phyloP scores from a whole-genome alignment of 1,140 invertebrate species.

The Cydia fagiglandana region DNA sequence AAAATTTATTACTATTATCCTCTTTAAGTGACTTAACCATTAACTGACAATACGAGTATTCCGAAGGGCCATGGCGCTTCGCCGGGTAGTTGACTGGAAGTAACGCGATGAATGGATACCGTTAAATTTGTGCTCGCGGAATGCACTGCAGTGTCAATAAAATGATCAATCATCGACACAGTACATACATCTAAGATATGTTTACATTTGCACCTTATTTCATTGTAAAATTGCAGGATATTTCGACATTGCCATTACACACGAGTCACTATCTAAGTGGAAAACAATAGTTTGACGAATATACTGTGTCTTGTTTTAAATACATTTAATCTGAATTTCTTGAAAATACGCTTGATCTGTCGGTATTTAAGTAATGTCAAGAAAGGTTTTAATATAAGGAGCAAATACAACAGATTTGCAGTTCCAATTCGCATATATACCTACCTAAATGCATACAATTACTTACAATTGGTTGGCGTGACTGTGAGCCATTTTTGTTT shows the following conservation, averaged over 20 bases:
- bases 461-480: background rate
- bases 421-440: background rate
- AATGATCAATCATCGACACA: constrained; percentile 1
- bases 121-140: background rate
- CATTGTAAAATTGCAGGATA: background rate
- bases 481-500: background rate
- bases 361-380: too few relatives aligned
- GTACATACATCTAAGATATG: background rate
- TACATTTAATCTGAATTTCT: too few relatives aligned
- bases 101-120: constrained; percentile 10
- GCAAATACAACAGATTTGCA: background rate
- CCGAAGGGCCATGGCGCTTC: background rate
- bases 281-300: too few relatives aligned
- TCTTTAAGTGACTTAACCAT: constrained; percentile 17
- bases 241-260: too few relatives aligned
- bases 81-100: constrained; percentile 11
- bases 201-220: background rate
- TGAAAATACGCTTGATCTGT: too few relatives aligned
- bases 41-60: background rate
- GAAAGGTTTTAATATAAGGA: background rate
- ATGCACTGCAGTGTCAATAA: background rate
- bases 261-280: too few relatives aligned
- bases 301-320: too few relatives aligned
- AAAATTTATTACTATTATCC: constrained; percentile 8
- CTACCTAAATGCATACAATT: constrained; percentile 45